Evolutionary conservation across 2,888 invertebrate species (phyloP), one percentile per base, ranked within the genome.

Genomic region (Cyclophora albipunctata): DNA sequence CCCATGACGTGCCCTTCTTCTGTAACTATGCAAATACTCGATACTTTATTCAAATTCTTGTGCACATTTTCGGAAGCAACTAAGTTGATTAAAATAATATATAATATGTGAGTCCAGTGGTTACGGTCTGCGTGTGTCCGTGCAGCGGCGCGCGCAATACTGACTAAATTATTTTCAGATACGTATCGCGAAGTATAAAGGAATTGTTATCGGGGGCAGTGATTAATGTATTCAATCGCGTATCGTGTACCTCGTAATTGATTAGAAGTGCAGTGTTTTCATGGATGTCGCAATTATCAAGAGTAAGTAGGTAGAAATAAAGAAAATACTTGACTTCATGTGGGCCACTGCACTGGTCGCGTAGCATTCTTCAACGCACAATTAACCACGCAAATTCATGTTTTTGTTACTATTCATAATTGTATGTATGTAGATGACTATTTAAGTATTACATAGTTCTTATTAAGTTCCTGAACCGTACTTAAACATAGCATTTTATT

Each of bases 131-230:
- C 52, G 55, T 51, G 46, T 42, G 57, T 64, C 57, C 55, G 63
- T 56, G 50, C 63, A 51, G 54, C 55, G 54, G 63, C 55, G 64
- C 64, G 64, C 73, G 64, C 59, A 65, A 58, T 60, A 83, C 83
- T 83, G 72, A 56, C 69, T 47, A 60, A 66, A 57, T 66, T 64
- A 60, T 66, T 68, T 59, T 62, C 66, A 67, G 63, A 69, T 67
- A 67, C 55, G 54, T 66, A 52, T 64, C 68, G 70, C 65, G 65
- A 66, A 66, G 63, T 68, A 66, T 70, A 67, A 63, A 59, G 57
- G 52, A 71, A 66, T 64, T 66, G 64, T 81, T 82, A 84, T 84
- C 84, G 62, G 55, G 45, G 55, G 64, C 67, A 66, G 69, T 78
- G 69, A 77, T 76, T 70, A 75, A 71, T 67, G 6, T 54, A 68